phyloP scores from a whole-genome alignment of 64 coral and sea anemone genomes.

The Stichodactyla mertensii region DNA sequence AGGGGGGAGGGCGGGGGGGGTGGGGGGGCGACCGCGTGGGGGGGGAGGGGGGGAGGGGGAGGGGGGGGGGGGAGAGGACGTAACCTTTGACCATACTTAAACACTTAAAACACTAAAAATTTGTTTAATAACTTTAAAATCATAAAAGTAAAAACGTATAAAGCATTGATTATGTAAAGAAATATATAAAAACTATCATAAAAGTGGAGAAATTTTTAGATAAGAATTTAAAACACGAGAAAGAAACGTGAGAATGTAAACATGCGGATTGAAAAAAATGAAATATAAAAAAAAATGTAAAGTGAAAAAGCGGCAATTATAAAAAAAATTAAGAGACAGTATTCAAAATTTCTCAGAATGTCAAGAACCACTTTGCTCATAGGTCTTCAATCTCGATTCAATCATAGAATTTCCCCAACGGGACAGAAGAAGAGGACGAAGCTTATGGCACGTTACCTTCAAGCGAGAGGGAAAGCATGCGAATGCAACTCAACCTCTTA shows the following conservation, averaged over 20 bases:
- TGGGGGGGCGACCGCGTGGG: too few species aligned
- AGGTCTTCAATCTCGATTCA: background rate
- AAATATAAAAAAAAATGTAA: background rate
- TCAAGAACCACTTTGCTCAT: background rate
- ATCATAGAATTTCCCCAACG: conserved; percentile 55
- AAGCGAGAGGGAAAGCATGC: conserved; percentile 56
- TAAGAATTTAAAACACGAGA: background rate
- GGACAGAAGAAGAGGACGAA: conserved; percentile 76
- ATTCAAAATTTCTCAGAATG: background rate
- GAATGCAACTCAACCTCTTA: conserved; percentile 60
- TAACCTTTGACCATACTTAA: background rate
- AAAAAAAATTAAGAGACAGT: too few species aligned
- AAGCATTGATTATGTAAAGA: conserved; percentile 25
- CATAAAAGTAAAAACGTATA: background rate
- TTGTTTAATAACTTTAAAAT: background rate
- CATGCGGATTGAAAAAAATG: background rate
- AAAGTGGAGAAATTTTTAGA: background rate
- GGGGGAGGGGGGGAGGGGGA: too few species aligned
- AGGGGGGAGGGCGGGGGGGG: too few species aligned
- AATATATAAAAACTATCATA: background rate
- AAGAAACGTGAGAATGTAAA: background rate
- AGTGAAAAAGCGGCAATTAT: too few species aligned
- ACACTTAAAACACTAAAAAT: background rate
- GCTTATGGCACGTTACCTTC: conserved; percentile 70
- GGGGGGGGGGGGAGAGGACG: background rate